Percentiles rank a stretch among this genome's conserved stretches.
These are phyloP conservation scores for Cryptoprocta ferox DNA, from an alignment of 2,797 vertebrate species.

Conservation along the genomic window DNA sequence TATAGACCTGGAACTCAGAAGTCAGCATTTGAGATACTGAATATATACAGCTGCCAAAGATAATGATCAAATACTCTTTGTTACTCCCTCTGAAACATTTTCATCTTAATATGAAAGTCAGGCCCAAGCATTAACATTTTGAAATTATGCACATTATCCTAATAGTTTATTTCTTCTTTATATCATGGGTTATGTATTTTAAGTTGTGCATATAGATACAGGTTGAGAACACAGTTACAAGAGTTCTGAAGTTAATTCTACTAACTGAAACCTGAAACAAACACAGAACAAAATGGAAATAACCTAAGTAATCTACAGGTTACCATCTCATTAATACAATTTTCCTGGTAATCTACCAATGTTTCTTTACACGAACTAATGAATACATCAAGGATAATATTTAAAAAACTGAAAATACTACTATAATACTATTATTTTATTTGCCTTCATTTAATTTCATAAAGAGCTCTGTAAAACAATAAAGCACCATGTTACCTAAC, in stretches of 20 bases:
- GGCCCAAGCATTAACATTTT: not conserved
- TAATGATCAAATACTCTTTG: not conserved
- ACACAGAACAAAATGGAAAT: slow-evolving; percentile 1
- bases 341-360: not conserved
- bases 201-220: not conserved
- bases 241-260: slow-evolving; percentile 30
- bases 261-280: slow-evolving; percentile 40
- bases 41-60: not conserved
- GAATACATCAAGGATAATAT: not conserved
- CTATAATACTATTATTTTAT: not conserved
- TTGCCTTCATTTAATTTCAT: not conserved
- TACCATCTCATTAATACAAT: not conserved
- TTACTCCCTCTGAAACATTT: not conserved
- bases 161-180: not conserved
- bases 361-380: slow-evolving; percentile 40
- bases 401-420: slow-evolving; percentile 47
- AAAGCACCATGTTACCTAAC: slow-evolving; percentile 1
- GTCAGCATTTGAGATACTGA: not conserved
- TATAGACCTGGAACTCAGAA: not conserved
- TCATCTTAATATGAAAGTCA: not conserved
- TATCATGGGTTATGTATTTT: not conserved
- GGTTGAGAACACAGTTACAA: not conserved
- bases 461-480: slow-evolving; percentile 10
- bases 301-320: not conserved
- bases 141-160: not conserved